A percentile compares a stretch with the other conserved stretches of the same genome.
Conservation (phyloP, 2,113 vertebrate genomes). For the Puma concolor region DNA sequence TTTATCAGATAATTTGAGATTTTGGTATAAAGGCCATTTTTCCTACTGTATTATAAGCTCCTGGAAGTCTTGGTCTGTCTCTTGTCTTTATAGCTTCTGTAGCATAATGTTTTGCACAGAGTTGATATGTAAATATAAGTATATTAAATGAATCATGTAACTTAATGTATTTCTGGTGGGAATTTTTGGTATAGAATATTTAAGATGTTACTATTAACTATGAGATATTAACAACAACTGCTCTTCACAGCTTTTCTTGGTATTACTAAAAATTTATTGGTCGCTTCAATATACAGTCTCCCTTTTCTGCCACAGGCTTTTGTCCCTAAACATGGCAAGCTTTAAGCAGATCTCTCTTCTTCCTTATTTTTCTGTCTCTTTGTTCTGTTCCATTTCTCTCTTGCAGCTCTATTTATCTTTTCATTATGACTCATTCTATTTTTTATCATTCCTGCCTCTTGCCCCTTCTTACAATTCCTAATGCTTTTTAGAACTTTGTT, state of each 20-base stretch:
- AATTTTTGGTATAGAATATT: conserved; percentile 53
- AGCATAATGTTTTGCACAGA: background rate
- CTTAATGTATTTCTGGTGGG: conserved; percentile 14
- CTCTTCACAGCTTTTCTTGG: background rate
- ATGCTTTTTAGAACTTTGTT: conserved; percentile 50
- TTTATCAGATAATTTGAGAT: background rate
- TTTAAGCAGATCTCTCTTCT: background rate
- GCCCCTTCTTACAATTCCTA: background rate
- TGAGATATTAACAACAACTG: background rate
- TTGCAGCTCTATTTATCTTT: conserved; percentile 39
- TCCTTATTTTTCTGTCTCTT: background rate
- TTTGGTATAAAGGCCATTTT: conserved; percentile 22
- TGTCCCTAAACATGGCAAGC: background rate
- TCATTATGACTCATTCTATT: conserved; percentile 24
- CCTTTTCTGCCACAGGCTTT: background rate
- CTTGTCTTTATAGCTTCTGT: background rate
- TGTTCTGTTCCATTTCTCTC: conserved; percentile 12
- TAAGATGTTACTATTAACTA: conserved; percentile 20
- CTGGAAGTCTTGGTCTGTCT: background rate
- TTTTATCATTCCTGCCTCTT: conserved; percentile 43
- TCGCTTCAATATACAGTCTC: background rate
- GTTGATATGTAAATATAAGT: background rate
- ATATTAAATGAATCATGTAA: background rate
- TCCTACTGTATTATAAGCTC: background rate
- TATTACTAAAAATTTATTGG: conserved; percentile 29